Percentiles rank a stretch among this genome's conserved stretches.
These are phyloP conservation scores for Kryphioiulus occultus DNA, from an alignment of 2,888 invertebrate species.

Conservation along the genomic window DNA sequence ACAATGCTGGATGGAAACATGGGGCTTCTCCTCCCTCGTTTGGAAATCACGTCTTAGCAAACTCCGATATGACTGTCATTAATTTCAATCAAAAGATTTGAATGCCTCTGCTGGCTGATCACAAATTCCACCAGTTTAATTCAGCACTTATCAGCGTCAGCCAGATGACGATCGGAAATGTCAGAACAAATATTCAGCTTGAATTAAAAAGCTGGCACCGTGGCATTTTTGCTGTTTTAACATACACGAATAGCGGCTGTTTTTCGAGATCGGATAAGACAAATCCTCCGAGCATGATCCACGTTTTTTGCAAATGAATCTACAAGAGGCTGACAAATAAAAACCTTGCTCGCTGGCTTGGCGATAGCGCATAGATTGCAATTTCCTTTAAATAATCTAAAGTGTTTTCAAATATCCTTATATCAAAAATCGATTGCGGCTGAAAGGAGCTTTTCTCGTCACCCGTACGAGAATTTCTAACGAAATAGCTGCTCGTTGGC, in stretches of 20 bases:
- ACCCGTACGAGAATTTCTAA: background rate
- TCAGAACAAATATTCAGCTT: background rate
- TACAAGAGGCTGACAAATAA: background rate
- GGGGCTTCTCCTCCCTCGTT: background rate
- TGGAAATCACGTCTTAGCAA: background rate
- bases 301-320: background rate
- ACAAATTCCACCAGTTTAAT: background rate
- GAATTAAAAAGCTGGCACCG: background rate
- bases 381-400: slow-evolving; percentile 1
- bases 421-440: background rate
- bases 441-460: slow-evolving; percentile 15
- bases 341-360: background rate
- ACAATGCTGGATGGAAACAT: no score
- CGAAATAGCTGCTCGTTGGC: background rate
- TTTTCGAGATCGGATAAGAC: background rate
- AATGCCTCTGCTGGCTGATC: background rate
- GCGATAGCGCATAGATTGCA: background rate
- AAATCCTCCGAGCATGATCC: slow-evolving; percentile 8
- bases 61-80: background rate
- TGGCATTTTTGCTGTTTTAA: background rate
- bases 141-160: background rate
- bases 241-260: background rate
- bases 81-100: slow-evolving; percentile 6
- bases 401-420: slow-evolving; percentile 16
- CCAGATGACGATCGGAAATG: background rate